phyloP scores from a whole-genome alignment of 2,888 invertebrate species.

The Carcina quercana region DNA sequence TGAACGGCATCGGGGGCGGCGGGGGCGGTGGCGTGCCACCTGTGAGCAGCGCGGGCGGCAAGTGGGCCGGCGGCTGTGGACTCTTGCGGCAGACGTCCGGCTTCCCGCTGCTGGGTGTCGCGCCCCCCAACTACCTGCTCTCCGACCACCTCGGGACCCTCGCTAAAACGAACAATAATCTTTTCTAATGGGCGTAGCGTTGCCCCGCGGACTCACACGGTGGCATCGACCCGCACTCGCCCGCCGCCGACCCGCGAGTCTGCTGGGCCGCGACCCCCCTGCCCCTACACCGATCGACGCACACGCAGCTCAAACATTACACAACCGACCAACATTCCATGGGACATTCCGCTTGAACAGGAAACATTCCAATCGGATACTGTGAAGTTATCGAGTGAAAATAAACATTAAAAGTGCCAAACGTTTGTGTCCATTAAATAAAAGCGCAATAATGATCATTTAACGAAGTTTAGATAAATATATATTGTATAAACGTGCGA shows the following conservation, averaged over 20 bases:
- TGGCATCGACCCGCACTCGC: background rate
- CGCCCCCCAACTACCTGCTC: constrained; percentile 75
- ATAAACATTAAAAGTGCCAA: constrained; percentile 49
- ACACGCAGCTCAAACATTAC: background rate
- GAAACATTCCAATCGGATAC: constrained; percentile 21
- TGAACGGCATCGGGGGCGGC: constrained; percentile 52
- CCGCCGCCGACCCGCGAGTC: background rate
- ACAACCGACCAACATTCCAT: constrained; percentile 14
- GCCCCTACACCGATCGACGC: background rate
- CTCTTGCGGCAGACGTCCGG: constrained; percentile 76
- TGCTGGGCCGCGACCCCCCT: no score
- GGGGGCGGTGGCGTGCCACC: constrained; percentile 50
- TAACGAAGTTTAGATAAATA: constrained; percentile 36
- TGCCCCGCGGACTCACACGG: constrained; percentile 20
- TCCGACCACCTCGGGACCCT: constrained; percentile 77
- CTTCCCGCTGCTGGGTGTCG: constrained; percentile 74
- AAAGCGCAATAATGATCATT: constrained; percentile 43
- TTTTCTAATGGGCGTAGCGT: constrained; percentile 71
- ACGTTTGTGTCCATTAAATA: constrained; percentile 54
- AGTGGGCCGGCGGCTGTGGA: constrained; percentile 78
- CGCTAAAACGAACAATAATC: constrained; percentile 76
- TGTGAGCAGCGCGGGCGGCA: constrained; percentile 55
- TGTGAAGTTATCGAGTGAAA: constrained; percentile 26
- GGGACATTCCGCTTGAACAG: background rate
- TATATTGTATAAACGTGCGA: constrained; percentile 28